These are phyloP conservation scores for Aphis gossypii DNA, from an alignment of 1,140 invertebrate genomes.

Conservation along the genomic window DNA sequence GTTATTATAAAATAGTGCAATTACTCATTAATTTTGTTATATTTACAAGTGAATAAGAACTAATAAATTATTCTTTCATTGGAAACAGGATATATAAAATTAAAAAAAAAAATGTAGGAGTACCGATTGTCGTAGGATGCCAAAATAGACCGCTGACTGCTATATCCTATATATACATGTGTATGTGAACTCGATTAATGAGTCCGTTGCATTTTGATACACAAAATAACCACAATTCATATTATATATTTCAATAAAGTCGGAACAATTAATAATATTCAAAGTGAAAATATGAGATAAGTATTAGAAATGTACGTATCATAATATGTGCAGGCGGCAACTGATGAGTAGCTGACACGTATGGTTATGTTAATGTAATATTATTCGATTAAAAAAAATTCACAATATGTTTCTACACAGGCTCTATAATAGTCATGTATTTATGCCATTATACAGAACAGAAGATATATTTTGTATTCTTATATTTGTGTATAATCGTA, in stretches of 20 bases:
- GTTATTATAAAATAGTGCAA: background rate
- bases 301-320: background rate
- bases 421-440: background rate
- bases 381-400: background rate
- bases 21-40: background rate
- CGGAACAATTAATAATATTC: background rate
- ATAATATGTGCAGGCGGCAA: background rate
- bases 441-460: background rate
- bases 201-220: background rate
- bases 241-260: background rate
- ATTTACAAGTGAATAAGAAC: background rate
- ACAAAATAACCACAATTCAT: background rate
- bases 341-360: background rate
- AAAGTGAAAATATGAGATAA: background rate
- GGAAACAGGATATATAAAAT: conserved; percentile 25
- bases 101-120: background rate
- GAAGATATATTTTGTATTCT: background rate
- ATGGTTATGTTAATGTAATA: background rate
- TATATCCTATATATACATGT: background rate
- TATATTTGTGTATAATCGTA: too few relatives aligned
- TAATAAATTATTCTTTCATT: background rate
- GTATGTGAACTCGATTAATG: background rate
- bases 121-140: conserved; percentile 21
- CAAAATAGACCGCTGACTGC: background rate
- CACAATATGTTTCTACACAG: background rate